Base-by-base conservation (phyloP, 2,888 invertebrate genomes). In the Hypselothyrea guttata region DNA sequence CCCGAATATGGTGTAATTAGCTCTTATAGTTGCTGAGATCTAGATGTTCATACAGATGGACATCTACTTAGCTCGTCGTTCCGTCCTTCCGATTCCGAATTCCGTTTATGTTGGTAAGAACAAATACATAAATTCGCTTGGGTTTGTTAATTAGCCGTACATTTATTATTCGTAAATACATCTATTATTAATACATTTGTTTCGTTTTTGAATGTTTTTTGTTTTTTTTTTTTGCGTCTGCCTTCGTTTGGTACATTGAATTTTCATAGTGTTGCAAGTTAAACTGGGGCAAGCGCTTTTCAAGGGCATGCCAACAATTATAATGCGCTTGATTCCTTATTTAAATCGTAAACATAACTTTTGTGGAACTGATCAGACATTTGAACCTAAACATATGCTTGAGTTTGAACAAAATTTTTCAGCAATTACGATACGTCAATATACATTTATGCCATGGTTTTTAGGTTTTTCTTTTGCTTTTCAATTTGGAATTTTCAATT, bases 371-470 rank as follows among this genome's bases (percentile, higher is more conserved):
- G 59, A 38, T 56, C 62, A 63, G 42, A 53, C 22, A 27, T 46
- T 30, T 47, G 51, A 66, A 63, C 54, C 70, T 51, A 73, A 68
- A 60, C 30, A 58, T 47, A 49, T 49, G 59, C 37, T 65, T 28
- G 55, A 58, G 60, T 56, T 40, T 22, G 22, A 22, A 22, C 51
- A 66, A 70, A 42, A 74, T 61, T 70, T 60, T 77, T 78, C 78
- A 79, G 78, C 78, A 79, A 79, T 74, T 79, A 79, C 76, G 78
- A 79, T 79, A 83, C 79, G 47, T 68, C 49, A 60, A 68, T 70
- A 63, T 56, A 67, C 49, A 55, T 54, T 55, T 64, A 62, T 67
- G 51, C 51, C 57, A 40, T 30, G n/a, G n/a, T n/a, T n/a, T n/a
- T 18, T 40, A 37, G 57, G 48, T 63, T 59, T 33, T 4, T n/a